Evolutionary conservation across 2,888 invertebrate genomes (phyloP).

Genomic region (Stenotaenia linearis): DNA sequence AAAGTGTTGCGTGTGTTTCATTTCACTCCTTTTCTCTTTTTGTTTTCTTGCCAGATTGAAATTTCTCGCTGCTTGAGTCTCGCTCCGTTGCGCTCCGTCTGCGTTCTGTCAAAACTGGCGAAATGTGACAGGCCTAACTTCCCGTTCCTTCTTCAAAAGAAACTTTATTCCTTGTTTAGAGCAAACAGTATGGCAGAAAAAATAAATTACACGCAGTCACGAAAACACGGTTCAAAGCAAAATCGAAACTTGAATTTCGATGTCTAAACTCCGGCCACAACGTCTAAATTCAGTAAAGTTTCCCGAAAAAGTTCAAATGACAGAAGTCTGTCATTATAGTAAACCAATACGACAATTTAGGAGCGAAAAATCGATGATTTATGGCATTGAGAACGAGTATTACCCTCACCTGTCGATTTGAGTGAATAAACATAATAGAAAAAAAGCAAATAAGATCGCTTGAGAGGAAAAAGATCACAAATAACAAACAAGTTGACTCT

Average conservation of each 20-base stretch:
- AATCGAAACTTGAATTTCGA: neutral
- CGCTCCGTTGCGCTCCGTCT: conserved; percentile 26
- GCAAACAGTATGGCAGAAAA: neutral
- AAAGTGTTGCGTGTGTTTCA: conserved; percentile 26
- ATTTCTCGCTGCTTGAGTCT: conserved; percentile 24
- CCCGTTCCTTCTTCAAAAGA: conserved; percentile 5
- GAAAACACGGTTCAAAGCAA: neutral
- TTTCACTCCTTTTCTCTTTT: conserved; percentile 14
- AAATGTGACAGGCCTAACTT: conserved; percentile 19
- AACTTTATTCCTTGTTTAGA: conserved; percentile 18
- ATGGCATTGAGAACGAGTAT: neutral
- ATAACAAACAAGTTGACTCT: conserved; percentile 14
- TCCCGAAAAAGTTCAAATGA: too few relatives aligned
- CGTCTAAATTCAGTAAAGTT: too few relatives aligned
- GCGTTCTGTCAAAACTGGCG: conserved; percentile 23
- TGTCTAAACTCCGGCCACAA: too few relatives aligned
- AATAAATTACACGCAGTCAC: neutral
- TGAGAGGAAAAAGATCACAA: conserved; percentile 3
- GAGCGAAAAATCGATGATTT: neutral
- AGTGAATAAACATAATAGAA: conserved; percentile 12
- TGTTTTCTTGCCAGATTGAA: conserved; percentile 21
- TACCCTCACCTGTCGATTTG: neutral
- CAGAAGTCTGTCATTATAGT: too few relatives aligned
- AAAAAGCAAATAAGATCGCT: conserved; percentile 2
- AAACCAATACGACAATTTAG: too few relatives aligned